A percentile compares a stretch with the other conserved stretches of the same genome.
phyloP scores from a whole-genome alignment of 2,888 invertebrate genomes.

The Ophion costatus region DNA sequence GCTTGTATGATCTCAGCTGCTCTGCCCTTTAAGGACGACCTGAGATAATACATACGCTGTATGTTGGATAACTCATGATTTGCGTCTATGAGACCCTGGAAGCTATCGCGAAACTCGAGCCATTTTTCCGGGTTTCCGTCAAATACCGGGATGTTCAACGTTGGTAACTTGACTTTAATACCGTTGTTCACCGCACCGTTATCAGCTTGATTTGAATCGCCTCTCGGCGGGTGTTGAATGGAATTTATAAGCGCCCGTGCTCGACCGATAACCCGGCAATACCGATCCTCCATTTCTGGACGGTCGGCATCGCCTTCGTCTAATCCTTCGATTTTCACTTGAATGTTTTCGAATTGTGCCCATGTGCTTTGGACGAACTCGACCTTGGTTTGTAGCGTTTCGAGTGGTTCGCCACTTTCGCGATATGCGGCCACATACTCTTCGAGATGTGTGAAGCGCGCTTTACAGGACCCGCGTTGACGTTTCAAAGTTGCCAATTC shows the following conservation, averaged over 20 bases:
- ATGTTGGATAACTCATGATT: conserved; percentile 22
- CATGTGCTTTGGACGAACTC: conserved; percentile 36
- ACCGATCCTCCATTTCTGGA: too few relatives aligned
- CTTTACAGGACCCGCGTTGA: too few relatives aligned
- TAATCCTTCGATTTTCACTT: not conserved
- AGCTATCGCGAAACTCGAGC: not conserved
- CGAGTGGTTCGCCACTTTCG: conserved; percentile 24
- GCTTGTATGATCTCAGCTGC: conserved; percentile 48
- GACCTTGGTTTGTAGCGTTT: conserved; percentile 26
- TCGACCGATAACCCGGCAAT: too few relatives aligned
- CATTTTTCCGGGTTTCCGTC: not conserved
- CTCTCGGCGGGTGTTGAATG: too few relatives aligned
- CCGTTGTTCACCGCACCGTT: too few relatives aligned
- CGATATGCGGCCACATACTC: not conserved
- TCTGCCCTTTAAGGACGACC: conserved; percentile 33
- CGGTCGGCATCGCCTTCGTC: too few relatives aligned
- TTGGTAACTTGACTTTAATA: too few relatives aligned
- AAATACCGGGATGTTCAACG: too few relatives aligned
- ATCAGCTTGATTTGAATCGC: too few relatives aligned
- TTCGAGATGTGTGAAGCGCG: not conserved
- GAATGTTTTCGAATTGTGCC: conserved; percentile 22
- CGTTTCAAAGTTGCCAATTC: too few relatives aligned
- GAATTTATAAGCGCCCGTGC: too few relatives aligned
- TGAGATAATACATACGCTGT: not conserved
- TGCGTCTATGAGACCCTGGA: not conserved